Evolutionary conservation across 2,797 vertebrate genomes (phyloP).

Genomic region (Limosa lapponica): DNA sequence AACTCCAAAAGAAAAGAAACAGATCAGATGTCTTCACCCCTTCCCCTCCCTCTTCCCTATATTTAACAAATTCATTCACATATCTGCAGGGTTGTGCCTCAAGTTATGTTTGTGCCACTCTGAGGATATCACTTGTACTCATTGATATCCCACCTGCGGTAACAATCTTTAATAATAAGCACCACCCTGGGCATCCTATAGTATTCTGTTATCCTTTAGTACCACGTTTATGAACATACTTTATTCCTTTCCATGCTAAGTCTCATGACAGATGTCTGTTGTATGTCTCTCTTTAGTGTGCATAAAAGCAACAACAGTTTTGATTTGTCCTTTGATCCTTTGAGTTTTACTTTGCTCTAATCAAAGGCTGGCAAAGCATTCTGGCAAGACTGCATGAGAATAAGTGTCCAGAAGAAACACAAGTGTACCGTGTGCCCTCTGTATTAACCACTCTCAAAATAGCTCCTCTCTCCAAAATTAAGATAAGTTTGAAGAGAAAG

Average conservation of each 20-base stretch:
- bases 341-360: not conserved
- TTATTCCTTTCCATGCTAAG: not conserved
- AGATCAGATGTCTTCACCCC: not conserved
- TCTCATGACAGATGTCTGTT: not conserved
- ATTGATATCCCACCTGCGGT: not conserved
- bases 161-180: not conserved
- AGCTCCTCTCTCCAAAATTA: not conserved
- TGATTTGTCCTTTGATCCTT: not conserved
- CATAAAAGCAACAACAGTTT: not conserved
- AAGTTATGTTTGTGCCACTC: not conserved
- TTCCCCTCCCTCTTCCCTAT: not conserved
- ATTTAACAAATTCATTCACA: not conserved
- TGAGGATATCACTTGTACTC: not conserved
- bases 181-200: not conserved
- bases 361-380: not conserved
- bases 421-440: fast-evolving
- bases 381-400: not conserved
- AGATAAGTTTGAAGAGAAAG: not conserved
- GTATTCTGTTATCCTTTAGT: not conserved
- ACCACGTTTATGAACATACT: fast-evolving
- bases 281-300: not conserved
- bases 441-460: not conserved
- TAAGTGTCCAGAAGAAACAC: not conserved
- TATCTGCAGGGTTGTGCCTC: not conserved
- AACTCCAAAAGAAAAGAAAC: not conserved